A percentile compares a stretch with the other conserved stretches of the same genome.
phyloP scores from a whole-genome alignment of 2,888 invertebrate genomes.

The Limnephilus auricula region DNA sequence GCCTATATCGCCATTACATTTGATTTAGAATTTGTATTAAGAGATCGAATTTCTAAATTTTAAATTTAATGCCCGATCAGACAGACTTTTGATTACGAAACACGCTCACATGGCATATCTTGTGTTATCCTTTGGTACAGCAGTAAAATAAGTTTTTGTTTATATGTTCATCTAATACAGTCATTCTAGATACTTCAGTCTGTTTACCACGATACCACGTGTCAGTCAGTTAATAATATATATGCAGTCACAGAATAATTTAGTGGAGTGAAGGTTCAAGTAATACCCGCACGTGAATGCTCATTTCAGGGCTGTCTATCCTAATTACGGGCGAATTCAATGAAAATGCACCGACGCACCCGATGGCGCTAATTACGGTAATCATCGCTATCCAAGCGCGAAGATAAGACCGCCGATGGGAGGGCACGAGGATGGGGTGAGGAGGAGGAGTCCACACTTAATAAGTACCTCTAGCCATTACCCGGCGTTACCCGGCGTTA shows the following conservation, averaged over 20 bases:
- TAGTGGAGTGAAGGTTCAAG: not conserved
- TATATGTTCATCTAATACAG: no score
- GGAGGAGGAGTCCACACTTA: not conserved
- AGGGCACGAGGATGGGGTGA: not conserved
- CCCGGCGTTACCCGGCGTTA: not conserved
- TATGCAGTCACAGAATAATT: not conserved
- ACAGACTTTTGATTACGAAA: no score
- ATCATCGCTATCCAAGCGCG: not conserved
- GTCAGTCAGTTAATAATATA: not conserved
- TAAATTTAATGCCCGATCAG: no score
- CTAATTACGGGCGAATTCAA: not conserved
- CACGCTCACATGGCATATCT: no score
- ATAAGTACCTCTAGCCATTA: slow-evolving; percentile 9
- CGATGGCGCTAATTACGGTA: not conserved
- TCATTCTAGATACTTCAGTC: no score
- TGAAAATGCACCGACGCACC: not conserved
- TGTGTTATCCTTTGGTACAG: no score
- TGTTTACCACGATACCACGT: no score
- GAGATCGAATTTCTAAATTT: no score
- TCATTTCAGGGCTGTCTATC: not conserved
- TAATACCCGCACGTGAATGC: not conserved
- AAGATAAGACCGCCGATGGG: not conserved
- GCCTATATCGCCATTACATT: no score
- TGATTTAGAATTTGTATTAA: no score
- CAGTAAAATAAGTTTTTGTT: no score